phyloP scores from a whole-genome alignment of 2,113 vertebrate genomes.

The Lethenteron camtschaticum region DNA sequence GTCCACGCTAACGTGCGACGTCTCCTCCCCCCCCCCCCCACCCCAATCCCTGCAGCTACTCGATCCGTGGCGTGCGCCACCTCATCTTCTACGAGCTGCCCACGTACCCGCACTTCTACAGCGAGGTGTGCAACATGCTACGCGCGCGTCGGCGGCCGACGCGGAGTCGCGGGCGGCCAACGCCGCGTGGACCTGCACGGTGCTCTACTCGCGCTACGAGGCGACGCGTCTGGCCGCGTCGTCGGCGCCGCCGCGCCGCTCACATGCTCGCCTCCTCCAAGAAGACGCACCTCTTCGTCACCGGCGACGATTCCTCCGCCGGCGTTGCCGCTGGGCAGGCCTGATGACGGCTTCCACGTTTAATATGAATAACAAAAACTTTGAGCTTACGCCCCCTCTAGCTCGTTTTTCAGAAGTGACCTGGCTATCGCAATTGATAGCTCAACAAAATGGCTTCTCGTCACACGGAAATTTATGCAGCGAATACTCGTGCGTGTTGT shows the following conservation, averaged over 20 bases:
- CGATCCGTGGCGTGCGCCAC: constrained; percentile 64
- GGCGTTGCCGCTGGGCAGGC: not conserved
- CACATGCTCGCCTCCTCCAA: constrained; percentile 79
- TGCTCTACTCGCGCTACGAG: constrained; percentile 66
- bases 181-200: constrained; percentile 72
- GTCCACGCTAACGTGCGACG: no score
- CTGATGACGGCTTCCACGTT: no score
- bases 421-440: no score
- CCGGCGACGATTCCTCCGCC: constrained; percentile 30
- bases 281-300: constrained; percentile 68
- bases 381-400: no score
- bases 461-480: no score
- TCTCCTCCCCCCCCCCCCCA: no score
- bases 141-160: constrained; percentile 26
- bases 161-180: constrained; percentile 13
- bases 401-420: no score
- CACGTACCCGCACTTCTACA: constrained; percentile 79
- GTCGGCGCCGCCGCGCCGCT: constrained; percentile 53
- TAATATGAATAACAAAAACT: no score
- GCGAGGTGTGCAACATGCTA: constrained; percentile 83
- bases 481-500: no score
- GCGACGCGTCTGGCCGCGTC: constrained; percentile 47
- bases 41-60: constrained; percentile 32
- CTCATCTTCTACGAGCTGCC: constrained; percentile 82
- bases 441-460: no score